Base-by-base conservation (phyloP, 2,888 invertebrate genomes). In the Dascillus cervinus region DNA sequence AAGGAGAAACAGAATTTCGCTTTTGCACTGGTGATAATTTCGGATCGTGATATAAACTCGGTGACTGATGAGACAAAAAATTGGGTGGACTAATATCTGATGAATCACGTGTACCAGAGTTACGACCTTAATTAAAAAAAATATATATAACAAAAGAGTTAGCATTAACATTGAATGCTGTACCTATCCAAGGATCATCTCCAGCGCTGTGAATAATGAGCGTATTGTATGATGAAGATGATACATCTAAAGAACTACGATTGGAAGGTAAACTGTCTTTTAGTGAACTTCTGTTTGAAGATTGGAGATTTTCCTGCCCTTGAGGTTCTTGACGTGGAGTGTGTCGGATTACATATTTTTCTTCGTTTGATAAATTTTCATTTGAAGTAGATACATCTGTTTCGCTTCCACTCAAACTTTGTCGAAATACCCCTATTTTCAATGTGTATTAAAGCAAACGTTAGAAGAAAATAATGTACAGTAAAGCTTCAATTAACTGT, bases 361-460 rank as follows among this genome's bases (percentile, higher is more conserved):
- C 87, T 63, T 88, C 87, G 52, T 83, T 75, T 17, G 86, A 87
- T 42, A 92, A 67, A 65, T 90, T 91, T 65, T 91, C 90, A 49
- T 83, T 88, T 9, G 89, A 90, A 3, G 89, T 89, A 8, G 88
- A 89, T 34, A 88, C 81, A 70, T 90, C 89, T 3, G 89, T 86
- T 66, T 90, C 90, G 60, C 88, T 88, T 19, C 88, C 88, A 48
- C 88, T 85, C 47, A 85, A 69, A 62, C 84, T 85, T 68, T 80
- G 80, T 22, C 76, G 76, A 55, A 80, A 77, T 44, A 74, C 76
- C 34, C 51, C 54, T 51, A 24, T 20, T 33, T n/a, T n/a, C n/a
- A n/a, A n/a, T n/a, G n/a, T n/a, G n/a, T n/a, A n/a, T n/a, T n/a
- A n/a, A n/a, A n/a, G n/a, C n/a, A n/a, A n/a, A 6, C 27, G 8